A percentile compares a stretch with the other conserved stretches of the same genome.
These are phyloP conservation scores for Gymnocypris eckloni DNA, from an alignment of 2,797 vertebrate species.

Conservation along the genomic window DNA sequence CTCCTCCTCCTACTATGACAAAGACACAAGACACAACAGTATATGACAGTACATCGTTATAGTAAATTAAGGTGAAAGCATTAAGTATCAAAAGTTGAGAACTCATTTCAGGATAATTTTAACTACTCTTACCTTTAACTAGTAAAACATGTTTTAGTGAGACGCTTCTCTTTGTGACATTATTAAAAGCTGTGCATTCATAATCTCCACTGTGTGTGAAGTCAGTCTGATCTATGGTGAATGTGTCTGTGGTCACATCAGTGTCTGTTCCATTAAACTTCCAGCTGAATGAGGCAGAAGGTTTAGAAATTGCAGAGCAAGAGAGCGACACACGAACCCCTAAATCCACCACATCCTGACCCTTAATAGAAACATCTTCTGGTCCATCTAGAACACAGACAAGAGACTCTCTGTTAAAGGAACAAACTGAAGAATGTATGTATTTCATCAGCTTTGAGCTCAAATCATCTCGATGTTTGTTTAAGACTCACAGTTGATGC, in stretches of 20 bases:
- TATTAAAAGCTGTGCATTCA: constrained; percentile 58
- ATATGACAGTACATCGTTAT: too few relatives aligned
- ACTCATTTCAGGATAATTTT: too few relatives aligned
- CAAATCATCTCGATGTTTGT: background rate
- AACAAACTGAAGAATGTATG: background rate
- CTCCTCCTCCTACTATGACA: background rate
- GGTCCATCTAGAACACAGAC: constrained; percentile 71
- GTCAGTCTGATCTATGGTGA: background rate
- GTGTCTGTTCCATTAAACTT: constrained; percentile 39
- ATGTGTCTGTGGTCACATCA: background rate
- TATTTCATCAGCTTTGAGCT: constrained; percentile 1
- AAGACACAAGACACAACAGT: too few relatives aligned
- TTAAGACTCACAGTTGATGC: too few relatives aligned
- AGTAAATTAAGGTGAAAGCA: too few relatives aligned
- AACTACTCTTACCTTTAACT: constrained; percentile 58
- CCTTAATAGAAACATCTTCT: constrained; percentile 60
- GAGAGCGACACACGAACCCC: constrained; percentile 14
- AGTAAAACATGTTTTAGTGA: background rate
- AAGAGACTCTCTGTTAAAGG: background rate
- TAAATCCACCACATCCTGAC: background rate
- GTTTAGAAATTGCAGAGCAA: constrained; percentile 63
- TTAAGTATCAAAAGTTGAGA: too few relatives aligned
- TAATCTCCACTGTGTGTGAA: constrained; percentile 58
- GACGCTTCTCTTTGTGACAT: background rate
- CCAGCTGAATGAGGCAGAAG: constrained; percentile 64